Conservation (phyloP, 2,113 vertebrate genomes). For the Ctenomys sociabilis region DNA sequence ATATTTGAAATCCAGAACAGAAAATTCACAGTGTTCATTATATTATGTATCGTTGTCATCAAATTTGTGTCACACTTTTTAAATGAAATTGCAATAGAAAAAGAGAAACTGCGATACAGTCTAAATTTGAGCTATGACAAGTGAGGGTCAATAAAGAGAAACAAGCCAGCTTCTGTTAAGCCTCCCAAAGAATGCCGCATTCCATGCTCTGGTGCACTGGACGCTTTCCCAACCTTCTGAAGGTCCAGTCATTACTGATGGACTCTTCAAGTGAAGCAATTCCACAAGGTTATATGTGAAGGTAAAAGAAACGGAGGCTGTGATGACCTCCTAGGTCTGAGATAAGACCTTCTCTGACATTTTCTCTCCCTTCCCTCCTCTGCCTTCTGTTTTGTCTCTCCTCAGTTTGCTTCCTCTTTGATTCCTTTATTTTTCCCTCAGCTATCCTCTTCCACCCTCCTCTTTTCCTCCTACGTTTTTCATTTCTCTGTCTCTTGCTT, state of each 20-base stretch:
- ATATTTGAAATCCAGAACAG: too few species aligned
- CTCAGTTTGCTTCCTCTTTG: fast-evolving
- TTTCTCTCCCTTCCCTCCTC: not conserved
- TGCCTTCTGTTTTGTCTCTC: fast-evolving
- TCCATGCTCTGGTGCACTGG: fast-evolving
- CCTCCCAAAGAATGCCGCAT: not conserved
- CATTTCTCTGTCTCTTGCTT: not conserved
- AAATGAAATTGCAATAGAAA: too few species aligned
- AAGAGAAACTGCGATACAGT: not conserved
- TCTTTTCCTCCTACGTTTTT: too few species aligned
- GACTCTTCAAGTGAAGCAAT: not conserved
- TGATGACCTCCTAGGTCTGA: not conserved
- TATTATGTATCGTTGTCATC: too few species aligned
- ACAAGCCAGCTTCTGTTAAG: not conserved
- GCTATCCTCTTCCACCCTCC: too few species aligned
- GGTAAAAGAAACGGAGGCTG: not conserved
- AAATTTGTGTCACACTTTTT: too few species aligned
- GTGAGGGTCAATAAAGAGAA: not conserved
- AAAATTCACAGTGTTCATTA: too few species aligned
- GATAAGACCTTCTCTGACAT: not conserved
- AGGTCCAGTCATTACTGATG: not conserved
- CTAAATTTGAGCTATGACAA: not conserved
- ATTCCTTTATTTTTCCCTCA: fast-evolving
- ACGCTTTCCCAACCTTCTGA: not conserved
- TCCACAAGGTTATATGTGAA: not conserved